Evolutionary conservation across 2,113 vertebrate species (phyloP), one percentile per base, ranked within the genome.

Genomic region (Channa maculata): DNA sequence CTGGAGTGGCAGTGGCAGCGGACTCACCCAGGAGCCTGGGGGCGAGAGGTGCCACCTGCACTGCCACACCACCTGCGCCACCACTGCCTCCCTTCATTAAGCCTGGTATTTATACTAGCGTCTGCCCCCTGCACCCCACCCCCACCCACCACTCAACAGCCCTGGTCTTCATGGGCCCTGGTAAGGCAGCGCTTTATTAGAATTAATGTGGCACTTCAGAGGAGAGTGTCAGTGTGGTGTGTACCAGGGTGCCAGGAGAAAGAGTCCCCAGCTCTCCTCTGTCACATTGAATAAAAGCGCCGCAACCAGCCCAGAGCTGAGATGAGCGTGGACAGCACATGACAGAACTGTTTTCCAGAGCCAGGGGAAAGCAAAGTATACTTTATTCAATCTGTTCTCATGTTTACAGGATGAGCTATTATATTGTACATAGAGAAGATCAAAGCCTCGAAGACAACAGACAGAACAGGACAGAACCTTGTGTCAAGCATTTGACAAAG

Each of bases 161-260:
- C 84, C 86, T 68, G 91, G 87, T 92, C 91, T 90, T 90, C 80
- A 52, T 77, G 85, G 90, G 87, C 88, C 82, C 88, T 64, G 85
- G 86, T 86, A 92, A 91, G 90, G 92, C 89, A 69, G 79, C 68
- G 83, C 92, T 93, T 94, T 94, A 94, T 94, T 94, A 94, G 93
- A 94, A 95, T 94, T 94, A 94, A 94, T 95, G 92, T 94, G 92
- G 86, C 91, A 88, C 92, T 92, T 91, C 91, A 91, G 93, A 92
- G 90, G 84, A 87, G 88, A 88, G 86, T 92, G 90, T 90, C 88
- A 90, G 90, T 73, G 91, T 79, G 90, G 87, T 82, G 75, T 81
- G 81, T 91, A 86, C 85, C 75, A 68, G 81, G 90, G 91, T 92
- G 93, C 93, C 91, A 86, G 88, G 93, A 92, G 92, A 94, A 89